These are phyloP conservation scores for Cecidostiba fungosa DNA, from an alignment of 2,888 invertebrate genomes.

Conservation along the genomic window DNA sequence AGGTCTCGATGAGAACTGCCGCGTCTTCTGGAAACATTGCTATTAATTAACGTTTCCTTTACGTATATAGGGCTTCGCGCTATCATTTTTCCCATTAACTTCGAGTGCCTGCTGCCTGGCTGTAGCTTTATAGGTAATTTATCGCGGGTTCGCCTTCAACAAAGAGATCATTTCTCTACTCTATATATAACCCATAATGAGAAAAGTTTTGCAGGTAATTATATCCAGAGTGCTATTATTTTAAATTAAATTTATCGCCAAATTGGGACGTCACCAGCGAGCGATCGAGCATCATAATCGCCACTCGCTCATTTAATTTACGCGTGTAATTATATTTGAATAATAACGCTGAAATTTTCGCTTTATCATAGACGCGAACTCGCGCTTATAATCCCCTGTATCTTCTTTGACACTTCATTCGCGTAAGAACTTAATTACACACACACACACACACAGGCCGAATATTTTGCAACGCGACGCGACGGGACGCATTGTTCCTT, in stretches of 20 bases:
- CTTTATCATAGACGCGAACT: neutral
- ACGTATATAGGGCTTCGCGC: too few relatives aligned
- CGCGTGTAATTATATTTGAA: neutral
- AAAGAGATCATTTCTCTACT: neutral
- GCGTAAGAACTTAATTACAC: conserved; percentile 1
- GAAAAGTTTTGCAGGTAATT: neutral
- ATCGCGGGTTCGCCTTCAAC: too few relatives aligned
- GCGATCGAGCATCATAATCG: neutral
- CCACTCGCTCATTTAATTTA: neutral
- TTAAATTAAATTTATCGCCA: conserved; percentile 11
- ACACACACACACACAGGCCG: neutral
- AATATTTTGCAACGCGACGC: neutral
- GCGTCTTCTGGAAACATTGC: neutral
- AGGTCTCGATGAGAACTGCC: too few relatives aligned
- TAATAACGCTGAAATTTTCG: neutral
- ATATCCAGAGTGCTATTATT: neutral
- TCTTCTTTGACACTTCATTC: conserved; percentile 20
- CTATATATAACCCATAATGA: neutral
- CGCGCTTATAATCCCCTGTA: neutral
- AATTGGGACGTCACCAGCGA: neutral
- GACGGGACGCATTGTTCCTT: neutral
- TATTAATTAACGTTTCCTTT: neutral
- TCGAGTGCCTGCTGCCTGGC: too few relatives aligned
- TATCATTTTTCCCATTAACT: too few relatives aligned
- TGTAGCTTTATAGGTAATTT: neutral